Conservation (phyloP, 2,113 vertebrate species). For the Oryctolagus cuniculus region mOryCun1.1 NC_091442.1:89570501-89571000, state of each 20-base stretch:
- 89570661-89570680: neutral
- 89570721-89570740: neutral
- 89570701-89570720: neutral
- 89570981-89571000: constrained; percentile 65
- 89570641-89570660: neutral
- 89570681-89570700: neutral
- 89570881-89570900: constrained; percentile 1
- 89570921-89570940: constrained; percentile 15
- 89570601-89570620: neutral
- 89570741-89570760: neutral
- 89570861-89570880: neutral
- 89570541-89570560: neutral
- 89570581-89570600: neutral
- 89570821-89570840: neutral
- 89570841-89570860: neutral
- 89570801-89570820: neutral
- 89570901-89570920: neutral
- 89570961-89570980: constrained; percentile 36
- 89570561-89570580: constrained; percentile 13
- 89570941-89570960: constrained; percentile 57
- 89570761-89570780: constrained; percentile 5
- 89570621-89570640: neutral
- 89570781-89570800: constrained; percentile 42
- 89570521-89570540: constrained; percentile 39
- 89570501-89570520: constrained; percentile 56